phyloP scores from a whole-genome alignment of 2,888 invertebrate species.

The Drosophila meridionalis region DNA sequence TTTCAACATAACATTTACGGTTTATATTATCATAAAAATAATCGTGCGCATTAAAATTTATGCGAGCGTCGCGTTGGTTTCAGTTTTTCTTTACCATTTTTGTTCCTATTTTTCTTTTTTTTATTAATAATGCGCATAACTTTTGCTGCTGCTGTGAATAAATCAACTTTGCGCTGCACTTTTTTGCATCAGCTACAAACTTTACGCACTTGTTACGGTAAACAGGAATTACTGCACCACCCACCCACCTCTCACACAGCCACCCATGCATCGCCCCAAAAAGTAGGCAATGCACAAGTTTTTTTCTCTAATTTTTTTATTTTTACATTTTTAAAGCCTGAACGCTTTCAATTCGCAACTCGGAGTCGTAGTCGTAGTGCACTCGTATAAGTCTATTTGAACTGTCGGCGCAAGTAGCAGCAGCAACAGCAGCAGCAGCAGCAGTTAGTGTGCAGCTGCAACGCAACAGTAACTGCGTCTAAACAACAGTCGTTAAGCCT shows the following conservation, averaged over 20 bases:
- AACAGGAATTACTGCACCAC: conserved; percentile 10
- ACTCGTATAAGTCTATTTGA: conserved; percentile 44
- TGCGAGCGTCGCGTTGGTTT: conserved; percentile 38
- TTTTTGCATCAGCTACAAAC: conserved; percentile 28
- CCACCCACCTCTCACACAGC: neutral
- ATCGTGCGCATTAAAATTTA: conserved; percentile 64
- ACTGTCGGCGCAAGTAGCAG: conserved; percentile 24
- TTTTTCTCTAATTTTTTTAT: neutral
- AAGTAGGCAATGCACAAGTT: conserved; percentile 63
- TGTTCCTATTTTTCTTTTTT: neutral
- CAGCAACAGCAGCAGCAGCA: neutral
- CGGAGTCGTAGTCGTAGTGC: neutral
- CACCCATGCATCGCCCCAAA: conserved; percentile 12
- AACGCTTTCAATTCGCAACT: conserved; percentile 25
- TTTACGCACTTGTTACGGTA: conserved; percentile 35
- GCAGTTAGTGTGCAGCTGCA: conserved; percentile 49
- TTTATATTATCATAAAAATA: conserved; percentile 54
- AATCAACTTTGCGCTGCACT: conserved; percentile 11
- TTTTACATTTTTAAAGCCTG: conserved; percentile 49
- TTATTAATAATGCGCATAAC: conserved; percentile 67
- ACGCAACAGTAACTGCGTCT: conserved; percentile 70
- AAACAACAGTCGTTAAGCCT: conserved; percentile 76
- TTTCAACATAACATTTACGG: conserved; percentile 36
- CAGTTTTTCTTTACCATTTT: conserved; percentile 9
- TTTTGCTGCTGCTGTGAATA: conserved; percentile 46